Evolutionary conservation across 2,888 invertebrate species (phyloP).

Genomic region (Pachymerium ferrugineum): DNA sequence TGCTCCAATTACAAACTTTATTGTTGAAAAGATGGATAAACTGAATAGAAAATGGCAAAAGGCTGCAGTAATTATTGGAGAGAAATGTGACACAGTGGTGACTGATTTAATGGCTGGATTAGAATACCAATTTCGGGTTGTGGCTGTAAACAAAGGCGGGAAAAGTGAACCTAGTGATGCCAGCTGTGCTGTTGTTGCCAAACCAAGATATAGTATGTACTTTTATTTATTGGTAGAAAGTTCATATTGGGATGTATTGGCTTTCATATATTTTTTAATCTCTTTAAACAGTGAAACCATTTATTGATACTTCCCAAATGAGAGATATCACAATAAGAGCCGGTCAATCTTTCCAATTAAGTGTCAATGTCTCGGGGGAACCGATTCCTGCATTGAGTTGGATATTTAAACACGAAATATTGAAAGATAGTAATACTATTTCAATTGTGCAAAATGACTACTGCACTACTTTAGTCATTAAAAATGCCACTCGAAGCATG

Average conservation of each 20-base stretch:
- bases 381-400: conserved; percentile 91
- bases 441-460: conserved; percentile 74
- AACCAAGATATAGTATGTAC: conserved; percentile 75
- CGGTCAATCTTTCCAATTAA: conserved; percentile 78
- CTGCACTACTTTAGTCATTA: conserved; percentile 71
- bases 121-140: conserved; percentile 88
- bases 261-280: background rate
- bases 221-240: background rate
- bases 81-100: conserved; percentile 77
- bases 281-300: conserved; percentile 84
- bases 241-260: too few species aligned
- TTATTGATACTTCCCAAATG: conserved; percentile 84
- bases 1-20: conserved; percentile 83
- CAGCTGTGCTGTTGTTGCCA: conserved; percentile 85
- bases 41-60: conserved; percentile 73
- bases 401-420: conserved; percentile 81
- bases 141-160: conserved; percentile 95
- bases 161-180: conserved; percentile 85
- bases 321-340: conserved; percentile 79
- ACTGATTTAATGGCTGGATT: conserved; percentile 86
- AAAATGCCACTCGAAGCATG: conserved; percentile 66
- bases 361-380: conserved; percentile 85
- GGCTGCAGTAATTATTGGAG: conserved; percentile 76
- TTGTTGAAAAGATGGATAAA: conserved; percentile 89
- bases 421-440: conserved; percentile 55